phyloP scores from a whole-genome alignment of 1,140 invertebrate species.

The Cydia pomonella region DNA sequence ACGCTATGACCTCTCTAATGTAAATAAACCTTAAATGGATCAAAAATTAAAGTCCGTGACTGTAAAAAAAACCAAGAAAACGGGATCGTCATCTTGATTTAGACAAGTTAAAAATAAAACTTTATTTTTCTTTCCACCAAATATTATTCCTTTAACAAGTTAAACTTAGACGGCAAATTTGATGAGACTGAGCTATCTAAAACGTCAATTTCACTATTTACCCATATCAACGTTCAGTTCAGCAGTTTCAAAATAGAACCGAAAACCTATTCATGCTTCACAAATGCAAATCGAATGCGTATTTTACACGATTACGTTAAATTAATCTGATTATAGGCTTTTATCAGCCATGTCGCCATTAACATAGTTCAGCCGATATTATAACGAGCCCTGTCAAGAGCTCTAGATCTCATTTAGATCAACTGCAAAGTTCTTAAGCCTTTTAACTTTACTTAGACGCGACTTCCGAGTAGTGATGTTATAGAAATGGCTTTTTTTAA shows the following conservation, averaged over 20 bases:
- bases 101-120: background rate
- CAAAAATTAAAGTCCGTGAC: no score
- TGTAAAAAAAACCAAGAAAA: no score
- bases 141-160: background rate
- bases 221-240: background rate
- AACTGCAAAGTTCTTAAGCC: constrained; percentile 16
- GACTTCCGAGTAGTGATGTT: background rate
- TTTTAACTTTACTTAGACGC: constrained; percentile 4
- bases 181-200: background rate
- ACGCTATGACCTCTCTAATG: no score
- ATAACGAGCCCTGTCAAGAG: constrained; percentile 18
- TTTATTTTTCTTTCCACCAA: no score
- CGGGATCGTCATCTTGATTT: no score
- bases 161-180: background rate
- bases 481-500: background rate
- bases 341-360: background rate
- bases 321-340: constrained; percentile 15
- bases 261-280: background rate
- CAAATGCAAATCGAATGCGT: constrained; percentile 2
- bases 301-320: constrained; percentile 9
- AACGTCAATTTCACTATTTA: background rate
- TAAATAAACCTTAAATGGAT: no score
- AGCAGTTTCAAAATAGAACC: background rate
- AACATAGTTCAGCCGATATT: constrained; percentile 3
- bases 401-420: constrained; percentile 21